Conservation (phyloP, 2,888 invertebrate genomes). For the Oconnorella tubifera region DNA sequence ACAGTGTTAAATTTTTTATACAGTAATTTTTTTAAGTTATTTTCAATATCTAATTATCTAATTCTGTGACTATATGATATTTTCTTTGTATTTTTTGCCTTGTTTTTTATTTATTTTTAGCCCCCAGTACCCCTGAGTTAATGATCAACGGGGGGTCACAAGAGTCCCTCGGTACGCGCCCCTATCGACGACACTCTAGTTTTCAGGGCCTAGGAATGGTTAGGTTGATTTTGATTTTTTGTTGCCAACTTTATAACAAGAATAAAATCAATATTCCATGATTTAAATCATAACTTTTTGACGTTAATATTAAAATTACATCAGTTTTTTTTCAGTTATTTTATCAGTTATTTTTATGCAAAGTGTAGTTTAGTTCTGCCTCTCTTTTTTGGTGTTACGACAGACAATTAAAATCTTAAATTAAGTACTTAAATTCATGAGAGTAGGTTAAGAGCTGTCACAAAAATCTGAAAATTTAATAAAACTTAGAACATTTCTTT, state of each 20-base stretch:
- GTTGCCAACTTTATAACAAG: neutral
- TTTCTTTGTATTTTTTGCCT: neutral
- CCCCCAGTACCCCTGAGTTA: conserved; percentile 24
- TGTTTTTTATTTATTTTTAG: conserved; percentile 8
- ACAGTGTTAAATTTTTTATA: neutral
- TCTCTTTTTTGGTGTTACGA: too few relatives aligned
- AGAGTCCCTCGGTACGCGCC: conserved; percentile 9
- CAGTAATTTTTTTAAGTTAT: neutral
- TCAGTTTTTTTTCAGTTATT: too few relatives aligned
- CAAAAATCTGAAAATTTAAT: too few relatives aligned
- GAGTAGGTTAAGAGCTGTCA: too few relatives aligned
- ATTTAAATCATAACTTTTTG: too few relatives aligned
- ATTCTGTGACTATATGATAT: neutral
- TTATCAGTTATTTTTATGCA: too few relatives aligned
- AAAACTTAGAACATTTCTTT: too few relatives aligned
- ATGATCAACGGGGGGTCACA: conserved; percentile 15
- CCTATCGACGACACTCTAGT: conserved; percentile 28
- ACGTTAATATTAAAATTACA: too few relatives aligned
- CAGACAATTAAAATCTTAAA: too few relatives aligned
- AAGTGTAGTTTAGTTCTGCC: too few relatives aligned
- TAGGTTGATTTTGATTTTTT: neutral
- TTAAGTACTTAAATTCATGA: too few relatives aligned
- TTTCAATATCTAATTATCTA: neutral
- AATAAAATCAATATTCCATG: too few relatives aligned
- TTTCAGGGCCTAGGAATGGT: conserved; percentile 31